Evolutionary conservation across 2,888 invertebrate species (phyloP).

Genomic region (Mayetiola destructor): DNA sequence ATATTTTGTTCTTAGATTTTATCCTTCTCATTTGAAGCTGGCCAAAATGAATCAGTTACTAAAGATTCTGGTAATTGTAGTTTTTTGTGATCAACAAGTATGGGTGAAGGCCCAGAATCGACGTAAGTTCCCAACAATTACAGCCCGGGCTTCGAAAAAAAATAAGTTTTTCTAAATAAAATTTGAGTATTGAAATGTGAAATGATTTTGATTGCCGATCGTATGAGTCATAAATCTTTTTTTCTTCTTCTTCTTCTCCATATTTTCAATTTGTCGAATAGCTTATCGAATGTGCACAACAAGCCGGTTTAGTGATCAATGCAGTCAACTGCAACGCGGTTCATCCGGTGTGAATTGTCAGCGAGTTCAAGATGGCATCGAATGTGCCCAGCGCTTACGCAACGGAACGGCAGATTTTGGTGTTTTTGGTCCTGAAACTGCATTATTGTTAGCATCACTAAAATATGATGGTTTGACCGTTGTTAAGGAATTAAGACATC

Average conservation of each 20-base stretch:
- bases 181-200: too few species aligned
- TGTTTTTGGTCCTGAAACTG: slow-evolving; percentile 46
- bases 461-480: slow-evolving; percentile 36
- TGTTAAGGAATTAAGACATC: slow-evolving; percentile 37
- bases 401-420: slow-evolving; percentile 43
- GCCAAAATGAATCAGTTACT: too few species aligned
- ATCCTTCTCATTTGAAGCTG: too few species aligned
- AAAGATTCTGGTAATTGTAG: too few species aligned
- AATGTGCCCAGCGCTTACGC: slow-evolving; percentile 44
- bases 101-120: too few species aligned
- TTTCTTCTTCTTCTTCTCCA: not conserved
- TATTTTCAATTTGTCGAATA: not conserved
- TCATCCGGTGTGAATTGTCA: slow-evolving; percentile 19
- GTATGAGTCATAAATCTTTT: too few species aligned
- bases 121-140: too few species aligned
- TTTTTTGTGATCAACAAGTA: too few species aligned
- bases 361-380: slow-evolving; percentile 36
- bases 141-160: too few species aligned
- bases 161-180: too few species aligned
- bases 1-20: too few species aligned
- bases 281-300: slow-evolving; percentile 19
- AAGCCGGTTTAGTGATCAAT: slow-evolving; percentile 17
- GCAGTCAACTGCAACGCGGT: slow-evolving; percentile 20
- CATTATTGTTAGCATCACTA: slow-evolving; percentile 38
- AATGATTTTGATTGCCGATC: too few species aligned